Base-by-base conservation (phyloP, 2,888 invertebrate genomes). In the Acanthosoma haemorrhoidale region DNA sequence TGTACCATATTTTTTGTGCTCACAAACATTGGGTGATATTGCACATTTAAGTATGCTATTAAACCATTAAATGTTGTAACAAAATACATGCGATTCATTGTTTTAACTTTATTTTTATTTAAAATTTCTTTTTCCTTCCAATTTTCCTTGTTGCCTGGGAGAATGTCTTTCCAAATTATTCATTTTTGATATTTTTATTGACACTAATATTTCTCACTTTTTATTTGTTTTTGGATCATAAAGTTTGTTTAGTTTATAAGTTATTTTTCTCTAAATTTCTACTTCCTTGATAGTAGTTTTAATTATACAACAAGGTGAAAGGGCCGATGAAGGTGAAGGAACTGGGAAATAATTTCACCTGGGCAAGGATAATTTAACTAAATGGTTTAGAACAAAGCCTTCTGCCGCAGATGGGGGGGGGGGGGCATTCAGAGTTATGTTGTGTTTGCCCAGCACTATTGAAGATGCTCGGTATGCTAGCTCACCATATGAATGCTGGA, bases 1-100 rank as follows among this genome's bases (percentile, higher is more conserved):
- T 63, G 63, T 63, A 43, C 43, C 25, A 41, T 63, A 63, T 63
- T 63, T 63, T 63, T 63, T 63, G 63, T 63, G 63, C 63, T 63
- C 63, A 63, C 41, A n/a, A 63, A 63, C 18, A 25, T 63, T 63
- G 39, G 63, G 63, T 63, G 63, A 63, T 63, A 63, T 63, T 63
- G 63, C 63, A 41, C 63, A 63, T 18, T 21, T 34, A 63, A 63
- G 63, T 63, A 63, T 63, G 63, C 38, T 63, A 63, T 63, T 39
- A 63, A 39, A 63, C 32, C 38, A 63, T 63, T 63, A 29, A 39
- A 63, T 63, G 31, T 63, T 63, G 41, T 63, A 63, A 63, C 63
- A 39, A 43, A 63, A 63, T 38, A 39, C 29, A 63, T 39, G 63
- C 9, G 9, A 38, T 41, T 63, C 25, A 63, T 39, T 39, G 38